A percentile compares a stretch with the other conserved stretches of the same genome.
phyloP scores from a whole-genome alignment of 2,888 invertebrate species.

The Acanthosepion lycidas region DNA sequence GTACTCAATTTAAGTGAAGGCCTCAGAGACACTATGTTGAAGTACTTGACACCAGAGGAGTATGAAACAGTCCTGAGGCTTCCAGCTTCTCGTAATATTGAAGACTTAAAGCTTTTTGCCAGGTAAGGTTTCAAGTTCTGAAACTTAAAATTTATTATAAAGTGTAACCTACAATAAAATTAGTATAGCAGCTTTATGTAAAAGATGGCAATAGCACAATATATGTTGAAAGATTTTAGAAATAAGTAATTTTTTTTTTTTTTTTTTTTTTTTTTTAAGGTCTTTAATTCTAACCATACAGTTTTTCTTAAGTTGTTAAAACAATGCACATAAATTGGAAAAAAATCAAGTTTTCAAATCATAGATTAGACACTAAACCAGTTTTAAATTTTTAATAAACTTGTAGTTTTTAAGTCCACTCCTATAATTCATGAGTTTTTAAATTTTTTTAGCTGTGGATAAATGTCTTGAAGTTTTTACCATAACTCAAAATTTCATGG shows the following conservation, averaged over 20 bases:
- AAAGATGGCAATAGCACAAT: too few species aligned
- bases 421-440: too few species aligned
- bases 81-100: slow-evolving; percentile 84
- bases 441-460: too few species aligned
- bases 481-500: too few species aligned
- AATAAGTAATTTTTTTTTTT: background rate
- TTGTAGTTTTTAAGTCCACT: too few species aligned
- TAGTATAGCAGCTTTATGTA: background rate
- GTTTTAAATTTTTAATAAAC: too few species aligned
- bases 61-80: slow-evolving; percentile 81
- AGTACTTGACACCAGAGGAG: slow-evolving; percentile 66
- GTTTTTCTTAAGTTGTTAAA: background rate
- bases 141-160: background rate
- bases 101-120: slow-evolving; percentile 84
- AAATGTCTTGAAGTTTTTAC: too few species aligned
- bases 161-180: background rate
- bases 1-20: slow-evolving; percentile 34
- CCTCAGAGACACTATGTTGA: slow-evolving; percentile 40
- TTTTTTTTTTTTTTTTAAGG: background rate
- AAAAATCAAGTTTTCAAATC: background rate
- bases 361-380: too few species aligned
- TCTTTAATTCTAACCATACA: background rate
- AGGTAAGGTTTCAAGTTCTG: slow-evolving; percentile 70
- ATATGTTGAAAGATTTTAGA: background rate
- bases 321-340: background rate